Base-by-base conservation (phyloP, 2,113 vertebrate genomes). In the Geococcyx californianus region DNA sequence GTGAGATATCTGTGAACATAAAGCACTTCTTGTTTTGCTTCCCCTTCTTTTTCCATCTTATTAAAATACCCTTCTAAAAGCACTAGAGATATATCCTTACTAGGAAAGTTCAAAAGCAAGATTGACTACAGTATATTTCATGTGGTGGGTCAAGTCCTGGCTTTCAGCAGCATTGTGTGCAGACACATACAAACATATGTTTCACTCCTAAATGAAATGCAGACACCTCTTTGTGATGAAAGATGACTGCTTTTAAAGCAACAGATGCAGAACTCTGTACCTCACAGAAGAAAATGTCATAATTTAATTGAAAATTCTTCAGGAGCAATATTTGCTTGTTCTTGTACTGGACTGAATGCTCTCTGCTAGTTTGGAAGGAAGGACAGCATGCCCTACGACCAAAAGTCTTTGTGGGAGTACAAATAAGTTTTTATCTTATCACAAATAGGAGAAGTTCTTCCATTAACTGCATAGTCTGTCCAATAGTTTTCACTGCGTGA, bases 1-100 rank as follows among this genome's bases (percentile, higher is more conserved):
- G 45, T 91, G 94, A 96, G 92, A 87, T 90, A 90, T 93, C 88
- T 87, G 64, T 89, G 94, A 96, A 93, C 90, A 95, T 89, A 96
- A 96, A 96, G 89, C 66, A 87, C 45, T 95, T 93, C 60, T 84
- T 94, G 74, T 96, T 97, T 95, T 97, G 52, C 85, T 94, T 89
- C 69, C 21, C 60, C 58, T 75, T 36, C 79, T 94, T 96, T 96
- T 97, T 97, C 95, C 94, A 95, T 96, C 77, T 84, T 87, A 89
- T 78, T 90, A 94, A 96, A 96, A 93, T 88, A 77, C 36, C 52
- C 12, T 36, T 84, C 25, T 83, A 34, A 42, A 49, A 25, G 17
- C 34, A 7, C 34, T 74, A 6, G 33, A 90, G 52, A 49, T 84
- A 64, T 54, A 75, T 33, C 72, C 64, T 83, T 95, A 67, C 83